Percentiles rank a stretch among this genome's conserved stretches.
Conservation (phyloP, 2,888 invertebrate genomes). For the Sceliomorpha sp. region DNA sequence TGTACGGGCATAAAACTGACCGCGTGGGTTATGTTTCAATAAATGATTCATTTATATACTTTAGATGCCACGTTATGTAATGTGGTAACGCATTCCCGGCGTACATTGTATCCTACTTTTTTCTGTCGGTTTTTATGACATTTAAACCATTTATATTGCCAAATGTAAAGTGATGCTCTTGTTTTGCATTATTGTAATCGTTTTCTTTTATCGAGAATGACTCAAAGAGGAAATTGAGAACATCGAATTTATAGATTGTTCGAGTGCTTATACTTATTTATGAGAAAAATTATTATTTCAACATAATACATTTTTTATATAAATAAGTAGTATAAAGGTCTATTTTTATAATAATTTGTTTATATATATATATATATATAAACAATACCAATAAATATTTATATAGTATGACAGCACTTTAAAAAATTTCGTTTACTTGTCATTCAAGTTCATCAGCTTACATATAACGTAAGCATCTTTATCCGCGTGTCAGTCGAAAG, state of each 20-base stretch:
- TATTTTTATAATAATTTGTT: no score
- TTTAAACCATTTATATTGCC: constrained; percentile 26
- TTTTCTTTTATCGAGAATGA: no score
- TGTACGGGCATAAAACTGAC: constrained; percentile 80
- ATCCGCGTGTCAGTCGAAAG: constrained; percentile 31
- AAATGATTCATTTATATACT: constrained; percentile 79
- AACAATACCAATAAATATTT: no score
- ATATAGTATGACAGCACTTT: constrained; percentile 22
- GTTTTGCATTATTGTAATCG: not conserved
- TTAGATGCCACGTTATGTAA: constrained; percentile 67
- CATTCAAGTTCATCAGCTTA: constrained; percentile 2
- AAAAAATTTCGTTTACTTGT: constrained; percentile 18
- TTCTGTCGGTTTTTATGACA: constrained; percentile 33
- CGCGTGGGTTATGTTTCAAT: constrained; percentile 76
- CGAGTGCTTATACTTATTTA: no score
- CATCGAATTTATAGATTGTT: no score
- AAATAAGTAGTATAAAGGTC: no score
- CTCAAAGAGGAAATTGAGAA: no score
- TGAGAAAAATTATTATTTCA: no score
- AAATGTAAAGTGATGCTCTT: constrained; percentile 28
- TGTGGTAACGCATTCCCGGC: constrained; percentile 50
- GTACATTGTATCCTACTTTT: constrained; percentile 27
- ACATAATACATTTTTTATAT: no score
- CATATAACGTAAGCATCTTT: constrained; percentile 21
- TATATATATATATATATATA: no score